phyloP scores from a whole-genome alignment of 2,113 vertebrate genomes.

The Meles meles region DNA sequence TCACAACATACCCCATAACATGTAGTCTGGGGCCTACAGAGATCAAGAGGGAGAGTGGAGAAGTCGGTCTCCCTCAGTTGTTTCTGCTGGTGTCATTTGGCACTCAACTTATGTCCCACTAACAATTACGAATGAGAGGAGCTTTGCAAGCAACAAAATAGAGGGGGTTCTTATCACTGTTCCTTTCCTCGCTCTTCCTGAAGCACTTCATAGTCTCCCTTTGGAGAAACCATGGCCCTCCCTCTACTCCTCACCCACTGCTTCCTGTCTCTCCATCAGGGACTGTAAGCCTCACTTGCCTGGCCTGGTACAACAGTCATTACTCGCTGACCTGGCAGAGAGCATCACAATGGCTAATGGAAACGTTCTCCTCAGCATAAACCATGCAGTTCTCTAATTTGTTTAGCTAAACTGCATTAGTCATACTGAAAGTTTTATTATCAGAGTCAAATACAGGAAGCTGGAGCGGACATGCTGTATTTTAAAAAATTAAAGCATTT shows the following conservation, averaged over 20 bases:
- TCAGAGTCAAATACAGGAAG: conserved; percentile 83
- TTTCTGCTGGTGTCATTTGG: not conserved
- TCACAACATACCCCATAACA: not conserved
- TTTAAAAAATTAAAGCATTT: conserved; percentile 83
- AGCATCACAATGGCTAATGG: conserved; percentile 78
- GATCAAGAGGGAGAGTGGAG: not conserved
- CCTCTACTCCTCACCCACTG: not conserved
- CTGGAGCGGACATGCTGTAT: conserved; percentile 77
- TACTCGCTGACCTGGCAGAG: conserved; percentile 71
- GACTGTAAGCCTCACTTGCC: not conserved
- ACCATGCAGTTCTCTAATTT: conserved; percentile 81
- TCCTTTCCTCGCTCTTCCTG: not conserved
- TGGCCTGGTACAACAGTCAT: conserved; percentile 61
- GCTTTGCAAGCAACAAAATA: not conserved
- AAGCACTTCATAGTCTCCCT: not conserved
- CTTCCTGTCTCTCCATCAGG: not conserved
- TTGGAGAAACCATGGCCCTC: not conserved
- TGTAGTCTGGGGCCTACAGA: not conserved
- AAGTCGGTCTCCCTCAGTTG: not conserved
- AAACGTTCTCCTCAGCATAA: conserved; percentile 81
- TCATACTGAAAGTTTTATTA: conserved; percentile 83
- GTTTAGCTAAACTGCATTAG: conserved; percentile 86
- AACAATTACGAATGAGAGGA: not conserved
- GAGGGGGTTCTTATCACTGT: not conserved
- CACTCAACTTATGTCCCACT: not conserved